Evolutionary conservation across 2,113 vertebrate genomes (phyloP).

Genomic region (Zosterops lateralis): DNA sequence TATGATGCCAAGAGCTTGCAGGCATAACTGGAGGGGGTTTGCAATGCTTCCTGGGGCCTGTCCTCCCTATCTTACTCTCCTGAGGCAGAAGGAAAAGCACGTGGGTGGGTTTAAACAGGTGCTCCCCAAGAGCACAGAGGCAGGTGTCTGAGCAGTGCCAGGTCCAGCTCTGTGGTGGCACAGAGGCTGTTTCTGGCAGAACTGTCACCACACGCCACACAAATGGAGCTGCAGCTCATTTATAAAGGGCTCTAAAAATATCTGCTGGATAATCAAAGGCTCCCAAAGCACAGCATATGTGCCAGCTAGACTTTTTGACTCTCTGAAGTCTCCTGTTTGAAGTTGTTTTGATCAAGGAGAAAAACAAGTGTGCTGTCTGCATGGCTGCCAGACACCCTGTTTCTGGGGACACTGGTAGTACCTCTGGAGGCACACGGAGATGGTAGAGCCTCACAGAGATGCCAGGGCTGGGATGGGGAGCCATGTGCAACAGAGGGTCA

Average conservation of each 20-base stretch:
- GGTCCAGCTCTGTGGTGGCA: neutral
- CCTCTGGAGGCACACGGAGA: neutral
- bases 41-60: neutral
- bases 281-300: neutral
- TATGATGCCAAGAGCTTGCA: neutral
- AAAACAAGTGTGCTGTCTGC: neutral
- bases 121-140: neutral
- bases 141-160: neutral
- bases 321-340: neutral
- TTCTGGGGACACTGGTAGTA: neutral
- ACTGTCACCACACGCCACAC: neutral
- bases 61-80: neutral
- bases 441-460: fast-evolving
- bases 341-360: slow-evolving; percentile 1
- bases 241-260: slow-evolving; percentile 38
- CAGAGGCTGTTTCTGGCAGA: neutral
- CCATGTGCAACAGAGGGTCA: neutral
- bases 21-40: neutral
- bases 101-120: neutral
- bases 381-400: neutral
- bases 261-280: slow-evolving; percentile 39
- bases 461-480: fast-evolving
- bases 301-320: neutral
- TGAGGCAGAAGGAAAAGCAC: neutral
- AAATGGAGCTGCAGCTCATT: neutral